Conservation (phyloP, 1,140 invertebrate species). For the Penaeus chinensis region DNA sequence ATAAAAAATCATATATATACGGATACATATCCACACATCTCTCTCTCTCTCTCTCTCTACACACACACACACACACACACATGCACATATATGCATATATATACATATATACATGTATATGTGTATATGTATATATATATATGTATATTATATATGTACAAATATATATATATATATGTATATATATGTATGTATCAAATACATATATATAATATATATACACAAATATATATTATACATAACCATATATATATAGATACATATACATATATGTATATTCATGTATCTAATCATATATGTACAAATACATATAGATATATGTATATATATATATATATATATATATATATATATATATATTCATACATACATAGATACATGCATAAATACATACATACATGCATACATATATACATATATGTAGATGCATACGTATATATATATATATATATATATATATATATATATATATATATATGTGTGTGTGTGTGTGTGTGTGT, state of each 20-base stretch:
- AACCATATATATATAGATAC: constrained; percentile 25
- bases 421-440: neutral
- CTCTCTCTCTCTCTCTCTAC: no score
- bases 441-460: neutral
- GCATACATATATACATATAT: neutral
- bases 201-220: neutral
- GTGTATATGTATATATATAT: neutral
- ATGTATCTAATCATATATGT: neutral
- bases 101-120: constrained; percentile 1
- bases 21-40: neutral
- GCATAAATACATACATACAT: neutral
- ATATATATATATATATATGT: neutral
- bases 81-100: neutral
- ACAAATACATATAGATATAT: neutral
- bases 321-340: neutral
- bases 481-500: no score
- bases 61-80: neutral
- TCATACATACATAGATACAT: neutral
- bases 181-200: neutral
- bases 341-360: neutral
- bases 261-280: constrained; percentile 29
- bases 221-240: constrained; percentile 18
- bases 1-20: neutral
- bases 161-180: neutral
- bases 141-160: neutral